phyloP scores from a whole-genome alignment of 1,140 invertebrate species.

The Aricia agestis region DNA sequence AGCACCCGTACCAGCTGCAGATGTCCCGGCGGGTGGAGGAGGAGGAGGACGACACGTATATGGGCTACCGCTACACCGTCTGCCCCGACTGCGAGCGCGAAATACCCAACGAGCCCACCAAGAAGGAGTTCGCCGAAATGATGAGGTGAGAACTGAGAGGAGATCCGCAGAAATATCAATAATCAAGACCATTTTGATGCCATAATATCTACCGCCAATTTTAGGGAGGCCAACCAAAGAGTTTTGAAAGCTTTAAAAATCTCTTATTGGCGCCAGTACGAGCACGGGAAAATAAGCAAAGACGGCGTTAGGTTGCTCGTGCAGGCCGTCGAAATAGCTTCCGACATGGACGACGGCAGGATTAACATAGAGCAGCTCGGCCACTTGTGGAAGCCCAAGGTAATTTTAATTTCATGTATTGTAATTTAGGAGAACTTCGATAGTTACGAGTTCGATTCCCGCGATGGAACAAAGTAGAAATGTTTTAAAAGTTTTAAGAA shows the following conservation, averaged over 20 bases:
- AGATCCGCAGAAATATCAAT: too few species aligned
- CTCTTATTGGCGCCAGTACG: constrained; percentile 68
- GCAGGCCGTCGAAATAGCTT: constrained; percentile 64
- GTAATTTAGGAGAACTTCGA: neutral
- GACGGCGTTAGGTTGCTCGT: constrained; percentile 59
- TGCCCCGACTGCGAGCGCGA: constrained; percentile 71
- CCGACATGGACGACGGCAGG: constrained; percentile 56
- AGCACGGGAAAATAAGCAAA: constrained; percentile 71
- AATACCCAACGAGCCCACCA: constrained; percentile 68
- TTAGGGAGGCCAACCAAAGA: constrained; percentile 65
- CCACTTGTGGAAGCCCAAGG: constrained; percentile 61
- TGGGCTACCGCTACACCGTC: constrained; percentile 64
- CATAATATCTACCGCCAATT: too few species aligned
- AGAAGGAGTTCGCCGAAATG: constrained; percentile 70
- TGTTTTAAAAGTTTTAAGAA: too few species aligned
- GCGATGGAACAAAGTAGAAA: neutral
- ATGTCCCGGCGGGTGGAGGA: constrained; percentile 57
- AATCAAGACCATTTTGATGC: too few species aligned
- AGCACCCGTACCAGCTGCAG: constrained; percentile 67
- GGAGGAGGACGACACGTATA: constrained; percentile 62
- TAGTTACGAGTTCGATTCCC: neutral
- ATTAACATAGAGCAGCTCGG: constrained; percentile 61
- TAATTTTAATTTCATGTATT: constrained; percentile 21
- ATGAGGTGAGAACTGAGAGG: constrained; percentile 42
- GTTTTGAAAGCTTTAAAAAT: constrained; percentile 71